Conservation (phyloP, 2,113 vertebrate species). For the Aviceda subcristata region DNA sequence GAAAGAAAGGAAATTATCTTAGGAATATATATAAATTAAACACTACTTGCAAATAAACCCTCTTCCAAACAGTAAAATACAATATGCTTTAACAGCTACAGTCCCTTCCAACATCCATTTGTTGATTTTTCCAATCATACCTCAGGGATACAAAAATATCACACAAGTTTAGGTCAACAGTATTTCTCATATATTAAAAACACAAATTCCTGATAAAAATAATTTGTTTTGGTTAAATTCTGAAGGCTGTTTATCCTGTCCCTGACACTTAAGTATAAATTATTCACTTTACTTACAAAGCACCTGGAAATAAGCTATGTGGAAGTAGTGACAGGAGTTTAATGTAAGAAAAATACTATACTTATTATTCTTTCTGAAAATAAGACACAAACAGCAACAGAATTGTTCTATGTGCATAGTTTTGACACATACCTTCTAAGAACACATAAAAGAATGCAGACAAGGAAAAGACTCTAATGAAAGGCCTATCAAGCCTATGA, state of each 20-base stretch:
- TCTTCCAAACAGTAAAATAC: background rate
- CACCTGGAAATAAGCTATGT: background rate
- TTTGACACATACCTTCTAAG: background rate
- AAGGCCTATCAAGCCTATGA: background rate
- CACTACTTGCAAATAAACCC: background rate
- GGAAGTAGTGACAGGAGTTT: background rate
- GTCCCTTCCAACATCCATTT: accelerated
- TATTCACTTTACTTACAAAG: background rate
- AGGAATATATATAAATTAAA: background rate
- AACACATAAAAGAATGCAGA: background rate
- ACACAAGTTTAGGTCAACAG: background rate
- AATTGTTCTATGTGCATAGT: background rate
- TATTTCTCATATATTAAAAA: background rate
- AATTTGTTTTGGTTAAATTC: background rate
- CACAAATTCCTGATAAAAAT: background rate
- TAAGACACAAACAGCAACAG: background rate
- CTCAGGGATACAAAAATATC: background rate
- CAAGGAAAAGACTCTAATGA: background rate
- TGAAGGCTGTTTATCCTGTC: background rate
- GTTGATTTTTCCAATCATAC: background rate
- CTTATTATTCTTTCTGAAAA: background rate
- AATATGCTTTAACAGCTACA: background rate
- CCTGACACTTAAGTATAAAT: background rate
- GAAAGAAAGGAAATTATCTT: conserved; percentile 26
- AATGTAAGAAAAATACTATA: background rate